phyloP scores from a whole-genome alignment of 2,113 vertebrate genomes.

The Oxyruncus cristatus region DNA sequence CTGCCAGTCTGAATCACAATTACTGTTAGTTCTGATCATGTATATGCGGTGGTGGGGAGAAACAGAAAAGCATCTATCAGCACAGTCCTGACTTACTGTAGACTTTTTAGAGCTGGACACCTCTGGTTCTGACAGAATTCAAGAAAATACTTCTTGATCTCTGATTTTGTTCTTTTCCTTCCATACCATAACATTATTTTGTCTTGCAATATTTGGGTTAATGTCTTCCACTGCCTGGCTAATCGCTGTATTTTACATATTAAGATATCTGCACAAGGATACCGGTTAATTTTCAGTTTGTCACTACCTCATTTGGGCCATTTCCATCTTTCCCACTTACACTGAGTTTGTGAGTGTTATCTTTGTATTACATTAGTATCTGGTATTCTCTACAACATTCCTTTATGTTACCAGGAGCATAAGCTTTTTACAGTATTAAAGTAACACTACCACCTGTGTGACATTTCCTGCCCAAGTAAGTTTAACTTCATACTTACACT shows the following conservation, averaged over 20 bases:
- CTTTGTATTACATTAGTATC: no score
- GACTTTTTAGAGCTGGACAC: background rate
- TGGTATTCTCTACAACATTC: background rate
- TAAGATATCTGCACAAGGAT: background rate
- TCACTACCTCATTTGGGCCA: background rate
- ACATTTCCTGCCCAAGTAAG: background rate
- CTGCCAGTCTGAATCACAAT: background rate
- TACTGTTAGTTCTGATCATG: background rate
- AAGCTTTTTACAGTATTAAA: background rate
- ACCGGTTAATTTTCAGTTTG: background rate
- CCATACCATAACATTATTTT: background rate
- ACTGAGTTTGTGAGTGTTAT: no score
- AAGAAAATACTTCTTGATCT: background rate
- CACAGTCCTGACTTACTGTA: background rate
- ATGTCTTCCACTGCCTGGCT: background rate
- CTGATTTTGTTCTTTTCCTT: background rate
- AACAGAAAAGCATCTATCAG: background rate
- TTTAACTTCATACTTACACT: constrained; percentile 77
- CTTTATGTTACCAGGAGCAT: background rate
- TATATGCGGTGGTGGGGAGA: background rate
- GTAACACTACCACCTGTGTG: background rate
- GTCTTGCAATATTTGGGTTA: background rate
- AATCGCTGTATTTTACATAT: background rate
- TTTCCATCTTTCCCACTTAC: background rate
- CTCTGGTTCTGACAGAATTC: background rate